phyloP scores from a whole-genome alignment of 2,888 invertebrate genomes.

The Petrolisthes manimaculis region DNA sequence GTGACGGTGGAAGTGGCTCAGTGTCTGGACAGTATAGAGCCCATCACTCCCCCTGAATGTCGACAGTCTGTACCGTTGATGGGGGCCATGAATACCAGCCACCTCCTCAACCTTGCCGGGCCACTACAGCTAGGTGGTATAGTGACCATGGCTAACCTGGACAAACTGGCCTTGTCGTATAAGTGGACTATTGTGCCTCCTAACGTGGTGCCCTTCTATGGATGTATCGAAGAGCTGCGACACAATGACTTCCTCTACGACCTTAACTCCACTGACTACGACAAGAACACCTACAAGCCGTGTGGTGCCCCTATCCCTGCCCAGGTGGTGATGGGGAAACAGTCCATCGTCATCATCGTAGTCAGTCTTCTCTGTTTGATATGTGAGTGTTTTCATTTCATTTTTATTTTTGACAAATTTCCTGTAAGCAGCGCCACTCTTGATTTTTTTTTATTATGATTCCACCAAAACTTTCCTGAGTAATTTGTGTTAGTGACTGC shows the following conservation, averaged over 20 bases:
- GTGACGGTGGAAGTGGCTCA: slow-evolving; percentile 46
- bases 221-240: slow-evolving; percentile 51
- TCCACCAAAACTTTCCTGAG: too few species aligned
- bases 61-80: slow-evolving; percentile 28
- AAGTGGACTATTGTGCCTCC: slow-evolving; percentile 52
- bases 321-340: slow-evolving; percentile 49
- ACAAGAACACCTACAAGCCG: slow-evolving; percentile 44
- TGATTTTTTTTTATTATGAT: too few species aligned
- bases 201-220: slow-evolving; percentile 41
- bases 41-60: slow-evolving; percentile 23
- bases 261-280: slow-evolving; percentile 62
- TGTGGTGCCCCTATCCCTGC: slow-evolving; percentile 39
- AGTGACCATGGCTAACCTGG: slow-evolving; percentile 41
- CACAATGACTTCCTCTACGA: slow-evolving; percentile 62
- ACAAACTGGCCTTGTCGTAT: slow-evolving; percentile 44
- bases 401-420: not conserved
- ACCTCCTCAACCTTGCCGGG: slow-evolving; percentile 50
- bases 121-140: slow-evolving; percentile 63
- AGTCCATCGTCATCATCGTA: slow-evolving; percentile 63
- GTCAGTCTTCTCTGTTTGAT: slow-evolving; percentile 57
- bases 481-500: too few species aligned
- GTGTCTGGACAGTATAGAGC: slow-evolving; percentile 34
- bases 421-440: not conserved
- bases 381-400: slow-evolving; percentile 30
- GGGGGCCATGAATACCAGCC: slow-evolving; percentile 6